Conservation (phyloP, 2,113 vertebrate genomes). For the Ancistrus triradiatus region DNA sequence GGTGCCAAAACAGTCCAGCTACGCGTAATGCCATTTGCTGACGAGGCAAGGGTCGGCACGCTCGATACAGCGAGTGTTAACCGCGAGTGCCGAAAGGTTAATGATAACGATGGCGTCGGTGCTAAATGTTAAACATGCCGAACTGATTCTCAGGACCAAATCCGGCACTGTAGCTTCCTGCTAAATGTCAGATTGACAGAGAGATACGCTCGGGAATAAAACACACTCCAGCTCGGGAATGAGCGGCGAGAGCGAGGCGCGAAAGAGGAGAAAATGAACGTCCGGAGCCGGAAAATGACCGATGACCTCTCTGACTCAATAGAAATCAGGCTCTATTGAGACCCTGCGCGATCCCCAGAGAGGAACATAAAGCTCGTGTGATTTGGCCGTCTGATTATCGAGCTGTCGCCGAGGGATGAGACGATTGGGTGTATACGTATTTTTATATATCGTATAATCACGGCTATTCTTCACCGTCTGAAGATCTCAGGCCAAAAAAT, state of each 20-base stretch:
- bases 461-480: too few species aligned
- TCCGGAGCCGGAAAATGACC: background rate
- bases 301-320: background rate
- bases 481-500: too few species aligned
- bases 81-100: background rate
- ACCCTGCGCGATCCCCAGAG: too few species aligned
- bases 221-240: background rate
- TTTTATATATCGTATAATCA: too few species aligned
- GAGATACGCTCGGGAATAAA: background rate
- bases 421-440: too few species aligned
- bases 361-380: background rate
- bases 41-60: background rate
- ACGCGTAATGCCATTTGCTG: background rate
- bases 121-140: background rate
- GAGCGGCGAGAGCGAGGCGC: constrained; percentile 16
- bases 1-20: too few species aligned
- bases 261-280: background rate
- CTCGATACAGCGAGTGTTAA: background rate
- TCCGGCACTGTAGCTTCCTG: background rate
- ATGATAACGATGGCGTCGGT: background rate
- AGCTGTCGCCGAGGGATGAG: background rate
- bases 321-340: background rate
- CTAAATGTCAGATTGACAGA: background rate
- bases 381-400: background rate
- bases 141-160: background rate